Evolutionary conservation across 2,113 vertebrate genomes (phyloP).

Genomic region (Xenopus borealis): DNA sequence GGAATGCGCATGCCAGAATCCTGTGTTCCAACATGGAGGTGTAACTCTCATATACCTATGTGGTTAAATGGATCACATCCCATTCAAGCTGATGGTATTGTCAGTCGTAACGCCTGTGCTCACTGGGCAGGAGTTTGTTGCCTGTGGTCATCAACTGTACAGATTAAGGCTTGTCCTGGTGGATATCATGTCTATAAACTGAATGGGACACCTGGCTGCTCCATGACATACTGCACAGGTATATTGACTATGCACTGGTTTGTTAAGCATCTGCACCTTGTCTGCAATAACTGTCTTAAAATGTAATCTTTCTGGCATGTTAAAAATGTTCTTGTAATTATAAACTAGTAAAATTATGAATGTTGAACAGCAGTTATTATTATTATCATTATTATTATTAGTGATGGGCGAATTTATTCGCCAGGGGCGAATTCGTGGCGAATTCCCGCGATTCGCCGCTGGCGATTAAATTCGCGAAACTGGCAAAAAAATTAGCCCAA

Average conservation of each 20-base stretch:
- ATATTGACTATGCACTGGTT: not conserved
- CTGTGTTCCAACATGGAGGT: slow-evolving; percentile 24
- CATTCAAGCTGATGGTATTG: not conserved
- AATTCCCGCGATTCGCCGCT: too few species aligned
- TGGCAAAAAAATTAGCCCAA: too few species aligned
- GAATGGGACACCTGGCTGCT: slow-evolving; percentile 14
- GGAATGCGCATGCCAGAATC: slow-evolving; percentile 46
- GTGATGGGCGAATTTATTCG: too few species aligned
- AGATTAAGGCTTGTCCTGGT: slow-evolving; percentile 48
- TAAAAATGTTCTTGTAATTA: too few species aligned
- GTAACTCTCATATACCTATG: slow-evolving; percentile 45
- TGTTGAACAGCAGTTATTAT: too few species aligned
- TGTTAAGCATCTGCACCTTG: too few species aligned
- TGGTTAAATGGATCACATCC: slow-evolving; percentile 55
- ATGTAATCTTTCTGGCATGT: too few species aligned
- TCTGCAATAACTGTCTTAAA: too few species aligned
- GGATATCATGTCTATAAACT: slow-evolving; percentile 47
- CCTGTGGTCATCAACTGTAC: slow-evolving; percentile 40
- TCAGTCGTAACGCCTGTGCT: slow-evolving; percentile 44
- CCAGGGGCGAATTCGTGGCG: too few species aligned
- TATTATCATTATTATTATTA: too few species aligned
- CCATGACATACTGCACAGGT: slow-evolving; percentile 55
- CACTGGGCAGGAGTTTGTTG: slow-evolving; percentile 52
- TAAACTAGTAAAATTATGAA: too few species aligned
- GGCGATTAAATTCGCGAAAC: too few species aligned